These are phyloP conservation scores for Mallateleia sp. DNA, from an alignment of 2,888 invertebrate genomes.

Conservation along the genomic window DNA sequence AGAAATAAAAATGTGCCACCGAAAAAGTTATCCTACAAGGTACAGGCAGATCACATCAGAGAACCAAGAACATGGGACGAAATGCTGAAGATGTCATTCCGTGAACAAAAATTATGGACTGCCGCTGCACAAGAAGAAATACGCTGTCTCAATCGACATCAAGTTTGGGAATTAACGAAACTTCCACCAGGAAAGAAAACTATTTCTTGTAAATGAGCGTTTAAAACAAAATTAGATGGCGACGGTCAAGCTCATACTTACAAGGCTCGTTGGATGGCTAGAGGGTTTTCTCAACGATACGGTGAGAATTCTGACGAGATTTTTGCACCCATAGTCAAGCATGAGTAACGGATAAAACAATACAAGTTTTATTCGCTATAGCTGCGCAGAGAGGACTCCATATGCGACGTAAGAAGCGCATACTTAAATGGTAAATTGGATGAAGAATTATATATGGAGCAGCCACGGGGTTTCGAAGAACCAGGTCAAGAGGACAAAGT, in stretches of 20 bases:
- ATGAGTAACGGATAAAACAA: too few relatives aligned
- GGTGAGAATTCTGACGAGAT: conserved; percentile 81
- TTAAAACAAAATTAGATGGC: conserved; percentile 72
- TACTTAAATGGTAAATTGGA: conserved; percentile 60
- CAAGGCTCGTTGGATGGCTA: conserved; percentile 80
- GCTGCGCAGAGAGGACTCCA: conserved; percentile 62
- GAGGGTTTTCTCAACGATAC: conserved; percentile 79
- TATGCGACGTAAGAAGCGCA: conserved; percentile 69
- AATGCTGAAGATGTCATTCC: background rate
- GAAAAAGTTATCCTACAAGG: background rate
- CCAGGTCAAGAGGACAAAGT: conserved; percentile 58
- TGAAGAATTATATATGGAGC: conserved; percentile 75
- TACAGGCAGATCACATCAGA: background rate
- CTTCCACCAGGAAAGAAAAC: conserved; percentile 65
- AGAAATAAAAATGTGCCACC: conserved; percentile 37
- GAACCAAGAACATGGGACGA: conserved; percentile 54
- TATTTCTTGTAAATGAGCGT: conserved; percentile 81
- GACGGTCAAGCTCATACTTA: conserved; percentile 62
- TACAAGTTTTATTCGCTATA: conserved; percentile 77
- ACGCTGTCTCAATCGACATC: conserved; percentile 72
- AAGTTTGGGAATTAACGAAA: conserved; percentile 78
- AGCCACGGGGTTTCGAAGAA: conserved; percentile 71
- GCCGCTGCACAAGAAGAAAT: conserved; percentile 79
- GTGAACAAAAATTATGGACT: conserved; percentile 43
- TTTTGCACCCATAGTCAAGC: conserved; percentile 81